Evolutionary conservation across 2,113 vertebrate genomes (phyloP).

Genomic region (Vidua chalybeata): DNA sequence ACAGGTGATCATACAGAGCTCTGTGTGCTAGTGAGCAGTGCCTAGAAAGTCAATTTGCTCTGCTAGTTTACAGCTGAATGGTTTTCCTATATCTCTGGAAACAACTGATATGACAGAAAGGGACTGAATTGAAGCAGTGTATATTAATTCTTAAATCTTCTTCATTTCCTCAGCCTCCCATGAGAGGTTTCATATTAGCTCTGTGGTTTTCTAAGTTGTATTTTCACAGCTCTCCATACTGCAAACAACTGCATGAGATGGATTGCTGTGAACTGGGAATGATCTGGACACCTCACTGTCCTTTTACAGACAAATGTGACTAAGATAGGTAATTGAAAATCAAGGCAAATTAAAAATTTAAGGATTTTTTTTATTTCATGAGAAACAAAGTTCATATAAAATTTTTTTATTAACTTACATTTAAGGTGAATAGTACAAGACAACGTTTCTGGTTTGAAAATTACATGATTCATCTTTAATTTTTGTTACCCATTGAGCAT

Average conservation of each 20-base stretch:
- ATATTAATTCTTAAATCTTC: not conserved
- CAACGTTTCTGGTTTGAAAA: not conserved
- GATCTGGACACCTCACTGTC: not conserved
- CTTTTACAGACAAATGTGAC: not conserved
- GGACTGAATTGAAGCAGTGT: not conserved
- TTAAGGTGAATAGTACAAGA: not conserved
- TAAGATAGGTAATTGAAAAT: not conserved
- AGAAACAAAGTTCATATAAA: not conserved
- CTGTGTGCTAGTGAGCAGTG: not conserved
- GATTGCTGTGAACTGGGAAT: not conserved
- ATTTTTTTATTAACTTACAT: not conserved
- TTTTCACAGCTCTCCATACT: not conserved
- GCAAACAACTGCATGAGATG: not conserved
- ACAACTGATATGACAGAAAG: not conserved
- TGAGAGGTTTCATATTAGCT: not conserved
- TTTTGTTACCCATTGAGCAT: not conserved
- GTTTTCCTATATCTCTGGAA: not conserved
- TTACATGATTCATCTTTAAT: not conserved
- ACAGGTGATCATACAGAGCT: not conserved
- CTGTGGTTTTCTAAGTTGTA: not conserved
- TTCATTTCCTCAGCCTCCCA: not conserved
- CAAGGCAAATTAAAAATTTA: not conserved
- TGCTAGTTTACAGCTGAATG: not conserved
- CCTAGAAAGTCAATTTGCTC: not conserved
- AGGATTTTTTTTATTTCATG: not conserved